These are phyloP conservation scores for Aradophagus sp. DNA, from an alignment of 1,140 invertebrate species.

Conservation along the genomic window DNA sequence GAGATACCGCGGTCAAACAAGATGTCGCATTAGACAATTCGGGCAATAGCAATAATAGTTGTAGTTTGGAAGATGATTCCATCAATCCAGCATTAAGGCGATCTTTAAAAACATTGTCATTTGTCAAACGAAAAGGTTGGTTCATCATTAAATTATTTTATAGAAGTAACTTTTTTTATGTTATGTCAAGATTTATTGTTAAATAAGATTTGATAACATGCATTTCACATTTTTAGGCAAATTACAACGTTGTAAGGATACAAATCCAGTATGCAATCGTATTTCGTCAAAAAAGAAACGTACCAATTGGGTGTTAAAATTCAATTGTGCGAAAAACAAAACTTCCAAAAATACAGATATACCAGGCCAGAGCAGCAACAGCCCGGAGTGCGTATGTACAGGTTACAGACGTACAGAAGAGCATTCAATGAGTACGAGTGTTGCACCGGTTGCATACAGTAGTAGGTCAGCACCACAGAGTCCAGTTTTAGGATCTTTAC, in stretches of 20 bases:
- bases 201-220: background rate
- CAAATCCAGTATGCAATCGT: constrained; percentile 71
- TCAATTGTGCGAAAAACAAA: constrained; percentile 78
- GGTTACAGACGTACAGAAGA: constrained; percentile 78
- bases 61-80: constrained; percentile 71
- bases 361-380: constrained; percentile 71
- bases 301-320: constrained; percentile 79
- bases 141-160: no score
- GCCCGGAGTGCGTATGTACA: constrained; percentile 78
- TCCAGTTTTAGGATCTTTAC: constrained; percentile 65
- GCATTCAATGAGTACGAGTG: constrained; percentile 73
- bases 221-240: constrained; percentile 60
- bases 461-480: constrained; percentile 68
- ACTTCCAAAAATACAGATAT: constrained; percentile 73
- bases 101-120: constrained; percentile 72
- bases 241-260: constrained; percentile 69
- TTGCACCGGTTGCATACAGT: constrained; percentile 71
- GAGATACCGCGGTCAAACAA: constrained; percentile 59
- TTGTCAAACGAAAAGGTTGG: constrained; percentile 71
- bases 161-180: background rate
- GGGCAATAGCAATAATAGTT: constrained; percentile 69
- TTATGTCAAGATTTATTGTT: background rate
- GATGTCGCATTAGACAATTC: constrained; percentile 66
- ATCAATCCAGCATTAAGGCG: constrained; percentile 68
- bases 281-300: constrained; percentile 76